Conservation (phyloP, 2,888 invertebrate genomes). For the Pristionchus maxplancki region DNA sequence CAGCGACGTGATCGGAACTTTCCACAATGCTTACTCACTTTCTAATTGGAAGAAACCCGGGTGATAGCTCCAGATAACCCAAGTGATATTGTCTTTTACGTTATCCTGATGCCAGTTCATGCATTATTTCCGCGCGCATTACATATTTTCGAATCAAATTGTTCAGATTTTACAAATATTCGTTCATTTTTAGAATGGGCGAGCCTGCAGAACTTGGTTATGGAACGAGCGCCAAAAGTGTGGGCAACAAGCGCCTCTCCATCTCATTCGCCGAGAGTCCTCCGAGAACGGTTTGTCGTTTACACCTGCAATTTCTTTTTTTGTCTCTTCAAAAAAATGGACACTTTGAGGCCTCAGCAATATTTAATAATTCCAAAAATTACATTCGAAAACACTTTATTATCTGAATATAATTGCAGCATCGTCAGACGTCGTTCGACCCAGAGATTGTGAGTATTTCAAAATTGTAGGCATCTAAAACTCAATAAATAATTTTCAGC, state of each 20-base stretch:
- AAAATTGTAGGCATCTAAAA: background rate
- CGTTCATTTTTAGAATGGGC: background rate
- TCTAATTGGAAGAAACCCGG: too few relatives aligned
- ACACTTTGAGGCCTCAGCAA: too few relatives aligned
- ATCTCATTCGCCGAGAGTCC: constrained; percentile 25
- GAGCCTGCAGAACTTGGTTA: background rate
- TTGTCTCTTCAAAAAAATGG: too few relatives aligned
- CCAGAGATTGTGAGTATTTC: constrained; percentile 19
- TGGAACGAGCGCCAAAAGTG: background rate
- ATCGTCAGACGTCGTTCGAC: constrained; percentile 41
- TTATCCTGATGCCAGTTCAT: too few relatives aligned
- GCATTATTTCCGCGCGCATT: too few relatives aligned
- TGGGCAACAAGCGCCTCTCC: constrained; percentile 16
- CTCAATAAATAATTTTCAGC: too few relatives aligned
- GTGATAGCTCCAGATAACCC: too few relatives aligned
- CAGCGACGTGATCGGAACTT: background rate
- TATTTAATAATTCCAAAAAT: too few relatives aligned
- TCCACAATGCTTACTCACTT: background rate
- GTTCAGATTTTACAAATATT: too few relatives aligned
- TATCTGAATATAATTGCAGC: background rate
- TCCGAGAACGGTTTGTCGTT: background rate
- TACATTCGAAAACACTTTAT: background rate
- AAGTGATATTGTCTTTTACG: too few relatives aligned
- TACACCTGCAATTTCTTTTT: background rate
- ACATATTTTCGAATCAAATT: too few relatives aligned